phyloP scores from a whole-genome alignment of 2,797 vertebrate genomes.

The Salarias fasciatus region DNA sequence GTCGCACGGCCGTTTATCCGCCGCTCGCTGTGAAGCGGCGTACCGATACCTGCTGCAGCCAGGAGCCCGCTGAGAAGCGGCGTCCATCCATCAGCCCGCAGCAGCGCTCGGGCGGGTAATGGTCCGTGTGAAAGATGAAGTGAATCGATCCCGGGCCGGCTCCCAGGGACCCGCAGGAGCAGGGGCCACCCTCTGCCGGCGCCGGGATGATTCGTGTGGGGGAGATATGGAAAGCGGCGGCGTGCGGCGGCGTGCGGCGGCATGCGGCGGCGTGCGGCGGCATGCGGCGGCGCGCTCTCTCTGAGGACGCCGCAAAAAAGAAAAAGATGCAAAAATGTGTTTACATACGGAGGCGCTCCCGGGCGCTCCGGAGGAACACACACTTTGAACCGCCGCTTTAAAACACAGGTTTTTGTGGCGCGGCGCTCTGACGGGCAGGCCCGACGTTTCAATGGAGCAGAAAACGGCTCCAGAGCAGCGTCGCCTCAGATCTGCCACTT shows the following conservation, averaged over 20 bases:
- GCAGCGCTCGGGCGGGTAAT: constrained; percentile 24
- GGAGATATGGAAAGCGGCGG: constrained; percentile 19
- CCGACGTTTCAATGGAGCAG: not conserved
- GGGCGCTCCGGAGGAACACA: not conserved
- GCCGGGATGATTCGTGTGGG: constrained; percentile 30
- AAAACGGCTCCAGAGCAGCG: constrained; percentile 33
- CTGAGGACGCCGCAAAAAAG: not conserved
- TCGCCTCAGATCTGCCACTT: constrained; percentile 3
- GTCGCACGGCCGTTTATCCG: no score
- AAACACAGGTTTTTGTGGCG: constrained; percentile 23
- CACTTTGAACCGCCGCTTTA: constrained; percentile 28
- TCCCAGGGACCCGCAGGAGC: constrained; percentile 62
- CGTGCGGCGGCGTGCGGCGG: not conserved
- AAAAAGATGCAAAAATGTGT: not conserved
- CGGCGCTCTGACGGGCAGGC: constrained; percentile 26
- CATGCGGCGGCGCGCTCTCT: not conserved
- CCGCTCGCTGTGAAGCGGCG: no score
- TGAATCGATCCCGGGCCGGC: constrained; percentile 32
- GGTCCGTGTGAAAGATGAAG: constrained; percentile 42
- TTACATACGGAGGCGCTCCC: constrained; percentile 7
- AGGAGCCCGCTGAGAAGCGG: not conserved
- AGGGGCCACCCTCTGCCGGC: constrained; percentile 30
- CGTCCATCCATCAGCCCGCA: not conserved
- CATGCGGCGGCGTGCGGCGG: not conserved
- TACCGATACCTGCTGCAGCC: not conserved